Conservation (phyloP, 2,888 invertebrate species). For the Conchocele bisecta region DNA sequence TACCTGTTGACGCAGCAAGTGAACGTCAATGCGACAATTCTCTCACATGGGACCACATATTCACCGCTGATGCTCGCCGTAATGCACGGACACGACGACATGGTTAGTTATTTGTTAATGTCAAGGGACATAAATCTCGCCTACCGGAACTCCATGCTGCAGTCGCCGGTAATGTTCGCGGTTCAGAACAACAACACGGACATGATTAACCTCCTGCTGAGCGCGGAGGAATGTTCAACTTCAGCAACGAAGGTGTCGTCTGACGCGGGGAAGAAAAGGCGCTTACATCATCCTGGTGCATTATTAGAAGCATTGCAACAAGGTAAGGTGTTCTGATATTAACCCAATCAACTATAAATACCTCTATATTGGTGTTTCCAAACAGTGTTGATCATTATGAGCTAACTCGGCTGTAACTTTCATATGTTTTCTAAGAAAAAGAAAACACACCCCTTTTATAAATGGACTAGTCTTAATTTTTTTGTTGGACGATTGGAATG, state of each 20-base stretch:
- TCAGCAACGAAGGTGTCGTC: not conserved
- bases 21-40: slow-evolving; percentile 43
- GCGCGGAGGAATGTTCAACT: slow-evolving; percentile 34
- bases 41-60: slow-evolving; percentile 49
- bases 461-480: too few relatives aligned
- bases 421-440: too few relatives aligned
- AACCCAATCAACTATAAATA: too few relatives aligned
- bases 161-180: slow-evolving; percentile 53
- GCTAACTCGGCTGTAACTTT: too few relatives aligned
- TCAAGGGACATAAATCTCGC: slow-evolving; percentile 33
- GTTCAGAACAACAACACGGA: slow-evolving; percentile 53
- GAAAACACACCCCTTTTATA: too few relatives aligned
- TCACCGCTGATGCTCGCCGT: slow-evolving; percentile 56
- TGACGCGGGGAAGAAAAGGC: not conserved
- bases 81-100: slow-evolving; percentile 41
- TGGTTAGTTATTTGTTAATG: slow-evolving; percentile 52
- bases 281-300: slow-evolving; percentile 51
- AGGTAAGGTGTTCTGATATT: slow-evolving; percentile 22
- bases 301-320: slow-evolving; percentile 53
- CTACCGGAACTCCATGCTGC: slow-evolving; percentile 50
- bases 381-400: too few relatives aligned
- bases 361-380: too few relatives aligned
- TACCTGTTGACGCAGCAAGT: slow-evolving; percentile 51
- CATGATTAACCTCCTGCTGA: slow-evolving; percentile 42
- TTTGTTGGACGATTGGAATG: too few relatives aligned